Evolutionary conservation across 1,140 invertebrate genomes (phyloP).

Genomic region (Maconellicoccus hirsutus): DNA sequence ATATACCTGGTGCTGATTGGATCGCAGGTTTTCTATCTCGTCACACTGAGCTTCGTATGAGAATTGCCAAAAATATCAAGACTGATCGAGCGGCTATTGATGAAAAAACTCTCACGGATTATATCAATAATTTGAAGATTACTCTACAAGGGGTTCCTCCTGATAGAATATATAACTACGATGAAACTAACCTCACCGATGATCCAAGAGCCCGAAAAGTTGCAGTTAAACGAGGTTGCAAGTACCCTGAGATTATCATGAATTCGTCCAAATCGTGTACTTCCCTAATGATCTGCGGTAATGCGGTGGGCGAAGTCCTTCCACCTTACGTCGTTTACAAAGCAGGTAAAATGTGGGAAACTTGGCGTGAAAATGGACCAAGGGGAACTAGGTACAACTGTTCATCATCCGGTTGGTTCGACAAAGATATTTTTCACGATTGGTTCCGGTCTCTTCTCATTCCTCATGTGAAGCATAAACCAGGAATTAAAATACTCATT

Average conservation of each 20-base stretch:
- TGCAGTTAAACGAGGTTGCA: slow-evolving; percentile 30
- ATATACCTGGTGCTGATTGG: too few species aligned
- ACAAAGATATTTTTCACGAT: slow-evolving; percentile 33
- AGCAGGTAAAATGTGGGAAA: slow-evolving; percentile 32
- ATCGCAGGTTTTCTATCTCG: too few species aligned
- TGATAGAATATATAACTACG: slow-evolving; percentile 28
- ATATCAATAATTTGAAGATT: slow-evolving; percentile 25
- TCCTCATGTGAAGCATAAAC: slow-evolving; percentile 31
- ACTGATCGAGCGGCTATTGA: too few species aligned
- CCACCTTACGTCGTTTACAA: slow-evolving; percentile 32
- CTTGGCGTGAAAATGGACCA: slow-evolving; percentile 34
- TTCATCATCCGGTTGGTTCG: slow-evolving; percentile 34
- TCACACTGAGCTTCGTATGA: too few species aligned
- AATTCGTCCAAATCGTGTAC: slow-evolving; percentile 29
- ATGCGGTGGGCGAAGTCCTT: slow-evolving; percentile 28
- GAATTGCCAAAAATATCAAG: too few species aligned
- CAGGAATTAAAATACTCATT: slow-evolving; percentile 35
- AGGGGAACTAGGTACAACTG: slow-evolving; percentile 33
- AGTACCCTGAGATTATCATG: slow-evolving; percentile 29
- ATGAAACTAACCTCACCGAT: slow-evolving; percentile 29
- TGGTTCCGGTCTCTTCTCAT: slow-evolving; percentile 33
- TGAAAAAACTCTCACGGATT: too few species aligned
- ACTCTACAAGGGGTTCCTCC: slow-evolving; percentile 26
- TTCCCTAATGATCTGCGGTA: slow-evolving; percentile 31
- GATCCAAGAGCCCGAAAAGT: slow-evolving; percentile 31